Evolutionary conservation across 2,113 vertebrate genomes (phyloP), one percentile per base, ranked within the genome.

Genomic region (Rana temporaria): DNA sequence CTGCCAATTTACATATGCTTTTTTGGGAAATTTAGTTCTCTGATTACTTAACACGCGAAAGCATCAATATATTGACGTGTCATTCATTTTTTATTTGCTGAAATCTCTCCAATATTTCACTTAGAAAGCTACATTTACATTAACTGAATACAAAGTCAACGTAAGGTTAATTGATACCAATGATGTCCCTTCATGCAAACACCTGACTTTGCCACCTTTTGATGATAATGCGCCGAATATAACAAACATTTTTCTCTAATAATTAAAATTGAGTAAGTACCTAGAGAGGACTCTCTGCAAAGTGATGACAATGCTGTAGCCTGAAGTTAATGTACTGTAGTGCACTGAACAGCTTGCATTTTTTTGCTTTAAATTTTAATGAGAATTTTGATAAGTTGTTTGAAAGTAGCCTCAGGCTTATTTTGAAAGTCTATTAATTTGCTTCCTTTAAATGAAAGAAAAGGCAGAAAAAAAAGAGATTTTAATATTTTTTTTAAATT

Each of bases 351-450:
- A 68, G 77, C 77, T 79, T 79, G 52, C 77, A 69, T 59, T 79
- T 79, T 79, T 80, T 60, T 59, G n/a, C 55, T 80, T 78, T 80
- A 69, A 70, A 70, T 70, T 80, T 80, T 70, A 80, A 80, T 80
- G 78, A 70, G 78, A 80, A 80, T 70, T 80, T 80, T 60, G 55
- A 70, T 80, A 80, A 70, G 55, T 80, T 80, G 67, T 80, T 80
- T 60, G 78, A 80, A 48, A 60, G 55, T 70, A 19, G 34, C 78
- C 67, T 71, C 11, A 22, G 67, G 78, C 78, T 52, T 42, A 70
- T 80, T 80, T 62, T 70, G 34, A 70, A 80, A 80, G 78, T 70
- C 67, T 80, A 80, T 80, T 80, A 80, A 80, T 80, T 80, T 80
- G 20, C 32, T 59, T 70, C 34, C 30, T 70, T 26, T 19, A 68